These are phyloP conservation scores for Aix galericulata DNA, from an alignment of 2,113 vertebrate genomes.

Conservation along the genomic window DNA sequence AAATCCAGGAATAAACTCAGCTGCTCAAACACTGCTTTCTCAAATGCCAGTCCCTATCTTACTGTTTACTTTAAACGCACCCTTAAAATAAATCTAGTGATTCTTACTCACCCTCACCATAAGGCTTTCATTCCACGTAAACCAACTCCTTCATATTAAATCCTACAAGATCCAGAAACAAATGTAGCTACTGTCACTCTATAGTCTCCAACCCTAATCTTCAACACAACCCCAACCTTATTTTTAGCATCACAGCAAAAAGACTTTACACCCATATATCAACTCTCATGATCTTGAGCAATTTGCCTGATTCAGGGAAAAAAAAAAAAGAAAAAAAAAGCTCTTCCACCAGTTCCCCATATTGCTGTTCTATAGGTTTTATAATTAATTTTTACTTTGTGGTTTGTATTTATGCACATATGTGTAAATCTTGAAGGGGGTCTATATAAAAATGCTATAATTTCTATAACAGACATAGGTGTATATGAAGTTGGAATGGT, in stretches of 20 bases:
- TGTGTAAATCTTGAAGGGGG: neutral
- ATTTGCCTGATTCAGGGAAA: neutral
- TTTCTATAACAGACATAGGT: neutral
- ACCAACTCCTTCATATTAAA: neutral
- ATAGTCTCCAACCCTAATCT: neutral
- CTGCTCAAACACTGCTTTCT: neutral
- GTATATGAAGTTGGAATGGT: neutral
- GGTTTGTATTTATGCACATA: neutral
- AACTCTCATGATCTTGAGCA: neutral
- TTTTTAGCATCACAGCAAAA: neutral
- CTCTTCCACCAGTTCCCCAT: neutral
- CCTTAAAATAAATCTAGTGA: neutral
- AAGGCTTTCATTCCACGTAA: neutral
- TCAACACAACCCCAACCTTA: neutral
- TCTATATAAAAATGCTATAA: neutral
- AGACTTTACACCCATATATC: neutral
- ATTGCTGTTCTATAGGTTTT: neutral
- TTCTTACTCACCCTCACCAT: neutral
- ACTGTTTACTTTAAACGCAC: neutral
- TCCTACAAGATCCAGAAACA: neutral
- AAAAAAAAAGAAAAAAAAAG: neutral
- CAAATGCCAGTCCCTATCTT: neutral
- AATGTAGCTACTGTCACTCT: neutral
- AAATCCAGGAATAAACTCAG: neutral
- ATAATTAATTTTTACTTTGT: neutral